Evolutionary conservation across 2,888 invertebrate genomes (phyloP).

Genomic region (Oxytorus armatus): DNA sequence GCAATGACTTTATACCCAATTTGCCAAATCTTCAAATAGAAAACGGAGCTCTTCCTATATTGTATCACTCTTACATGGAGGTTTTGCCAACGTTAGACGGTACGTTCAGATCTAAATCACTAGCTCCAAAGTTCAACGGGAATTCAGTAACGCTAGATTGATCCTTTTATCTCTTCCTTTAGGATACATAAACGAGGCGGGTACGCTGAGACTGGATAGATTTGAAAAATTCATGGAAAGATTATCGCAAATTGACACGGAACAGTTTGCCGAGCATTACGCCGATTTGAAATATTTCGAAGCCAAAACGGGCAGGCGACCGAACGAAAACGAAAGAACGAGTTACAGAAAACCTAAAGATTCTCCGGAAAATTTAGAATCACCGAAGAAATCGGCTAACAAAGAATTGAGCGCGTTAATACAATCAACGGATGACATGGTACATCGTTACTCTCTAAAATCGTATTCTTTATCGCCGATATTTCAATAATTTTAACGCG

Average conservation of each 20-base stretch:
- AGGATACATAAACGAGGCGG: slow-evolving; percentile 97
- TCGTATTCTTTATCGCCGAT: not conserved
- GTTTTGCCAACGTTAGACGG: slow-evolving; percentile 95
- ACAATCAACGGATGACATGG: slow-evolving; percentile 88
- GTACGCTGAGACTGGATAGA: slow-evolving; percentile 91
- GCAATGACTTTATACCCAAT: slow-evolving; percentile 99
- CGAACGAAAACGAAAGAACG: slow-evolving; percentile 83
- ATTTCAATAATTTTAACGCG: too few relatives aligned
- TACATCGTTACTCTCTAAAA: slow-evolving; percentile 73
- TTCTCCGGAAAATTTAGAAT: slow-evolving; percentile 67
- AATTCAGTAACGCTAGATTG: not conserved
- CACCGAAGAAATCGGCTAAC: slow-evolving; percentile 73
- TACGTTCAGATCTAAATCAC: slow-evolving; percentile 74
- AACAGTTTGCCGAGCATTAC: slow-evolving; percentile 91
- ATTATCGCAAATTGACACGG: slow-evolving; percentile 90
- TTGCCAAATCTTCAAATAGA: slow-evolving; percentile 97
- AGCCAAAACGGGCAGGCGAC: slow-evolving; percentile 89
- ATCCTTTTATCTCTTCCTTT: slow-evolving; percentile 68
- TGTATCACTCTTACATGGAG: slow-evolving; percentile 95
- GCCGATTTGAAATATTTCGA: slow-evolving; percentile 94
- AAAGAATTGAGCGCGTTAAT: slow-evolving; percentile 87
- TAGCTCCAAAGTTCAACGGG: slow-evolving; percentile 37
- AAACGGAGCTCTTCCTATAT: slow-evolving; percentile 93
- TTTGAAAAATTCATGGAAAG: slow-evolving; percentile 94
- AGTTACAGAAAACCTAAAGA: slow-evolving; percentile 84